Evolutionary conservation across 1,140 invertebrate genomes (phyloP).

Genomic region (Drosophila lacertosa): DNA sequence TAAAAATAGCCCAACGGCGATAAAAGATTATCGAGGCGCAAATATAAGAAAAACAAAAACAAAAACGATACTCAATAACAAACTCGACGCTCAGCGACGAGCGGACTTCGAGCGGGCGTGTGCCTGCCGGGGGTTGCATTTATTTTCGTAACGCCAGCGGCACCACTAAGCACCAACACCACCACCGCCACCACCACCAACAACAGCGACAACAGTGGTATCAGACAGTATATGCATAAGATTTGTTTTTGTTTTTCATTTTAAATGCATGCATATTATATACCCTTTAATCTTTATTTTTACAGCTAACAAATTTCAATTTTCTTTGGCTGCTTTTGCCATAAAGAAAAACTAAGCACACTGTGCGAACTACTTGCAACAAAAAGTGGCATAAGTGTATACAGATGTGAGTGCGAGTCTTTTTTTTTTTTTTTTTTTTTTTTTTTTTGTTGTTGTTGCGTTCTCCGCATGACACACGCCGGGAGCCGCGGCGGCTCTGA

Average conservation of each 20-base stretch:
- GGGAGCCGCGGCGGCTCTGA: conserved; percentile 12
- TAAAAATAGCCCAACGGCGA: conserved; percentile 56
- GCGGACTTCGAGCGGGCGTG: conserved; percentile 38
- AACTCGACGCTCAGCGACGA: conserved; percentile 16
- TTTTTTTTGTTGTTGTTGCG: conserved; percentile 5
- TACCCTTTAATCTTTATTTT: no score
- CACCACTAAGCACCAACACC: conserved; percentile 21
- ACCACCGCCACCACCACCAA: conserved; percentile 26
- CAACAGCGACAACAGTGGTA: conserved; percentile 30
- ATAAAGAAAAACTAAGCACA: conserved; percentile 4
- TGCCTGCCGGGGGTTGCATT: conserved; percentile 56
- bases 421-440: no score
- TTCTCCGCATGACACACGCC: not conserved
- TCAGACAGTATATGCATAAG: no score
- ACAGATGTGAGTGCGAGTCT: not conserved
- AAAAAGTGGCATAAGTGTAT: not conserved
- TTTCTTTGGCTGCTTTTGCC: not conserved
- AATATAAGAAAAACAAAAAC: not conserved
- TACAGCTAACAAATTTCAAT: no score
- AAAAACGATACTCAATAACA: not conserved
- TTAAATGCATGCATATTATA: no score
- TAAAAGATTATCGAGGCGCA: conserved; percentile 42
- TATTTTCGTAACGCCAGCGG: conserved; percentile 40
- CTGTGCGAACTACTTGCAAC: conserved; percentile 29
- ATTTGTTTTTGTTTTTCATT: no score